Evolutionary conservation across 35 echinoderm and acorn worm genomes (phyloP).

Genomic region (Patiria miniata): DNA sequence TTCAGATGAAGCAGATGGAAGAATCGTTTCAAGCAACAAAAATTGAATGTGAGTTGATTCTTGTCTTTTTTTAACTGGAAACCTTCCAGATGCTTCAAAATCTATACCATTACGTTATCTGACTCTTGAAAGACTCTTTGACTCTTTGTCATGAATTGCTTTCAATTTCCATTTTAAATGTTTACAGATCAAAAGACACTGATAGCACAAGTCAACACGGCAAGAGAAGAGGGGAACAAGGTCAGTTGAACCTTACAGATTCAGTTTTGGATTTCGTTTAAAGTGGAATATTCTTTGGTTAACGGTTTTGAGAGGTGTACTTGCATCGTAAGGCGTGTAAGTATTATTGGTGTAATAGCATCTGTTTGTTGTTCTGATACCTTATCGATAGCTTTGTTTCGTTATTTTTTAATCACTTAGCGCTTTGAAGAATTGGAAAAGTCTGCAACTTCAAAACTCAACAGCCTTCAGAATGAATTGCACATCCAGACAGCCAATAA

Average conservation of each 20-base stretch:
- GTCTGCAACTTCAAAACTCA: not conserved
- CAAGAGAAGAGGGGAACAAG: not conserved
- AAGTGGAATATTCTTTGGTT: no score
- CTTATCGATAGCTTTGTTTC: not conserved
- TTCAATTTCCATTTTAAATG: not conserved
- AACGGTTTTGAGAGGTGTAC: no score
- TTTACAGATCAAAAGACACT: not conserved
- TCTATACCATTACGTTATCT: not conserved
- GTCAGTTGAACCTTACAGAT: no score
- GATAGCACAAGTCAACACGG: not conserved
- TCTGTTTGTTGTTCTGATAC: no score
- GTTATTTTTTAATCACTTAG: not conserved
- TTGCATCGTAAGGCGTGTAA: no score
- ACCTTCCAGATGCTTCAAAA: not conserved
- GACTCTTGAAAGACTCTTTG: not conserved
- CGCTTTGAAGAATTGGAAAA: slow-evolving; percentile 6
- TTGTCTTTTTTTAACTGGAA: not conserved
- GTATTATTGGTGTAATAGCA: no score
- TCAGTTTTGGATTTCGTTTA: no score
- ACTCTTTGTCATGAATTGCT: not conserved
- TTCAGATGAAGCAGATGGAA: slow-evolving; percentile 3
- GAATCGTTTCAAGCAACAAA: not conserved
- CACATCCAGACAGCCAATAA: not conserved
- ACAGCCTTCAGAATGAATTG: not conserved
- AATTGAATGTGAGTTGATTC: slow-evolving; percentile 1